Evolutionary conservation across 1,140 invertebrate genomes (phyloP).

Genomic region (Daktulosphaira vitifoliae): DNA sequence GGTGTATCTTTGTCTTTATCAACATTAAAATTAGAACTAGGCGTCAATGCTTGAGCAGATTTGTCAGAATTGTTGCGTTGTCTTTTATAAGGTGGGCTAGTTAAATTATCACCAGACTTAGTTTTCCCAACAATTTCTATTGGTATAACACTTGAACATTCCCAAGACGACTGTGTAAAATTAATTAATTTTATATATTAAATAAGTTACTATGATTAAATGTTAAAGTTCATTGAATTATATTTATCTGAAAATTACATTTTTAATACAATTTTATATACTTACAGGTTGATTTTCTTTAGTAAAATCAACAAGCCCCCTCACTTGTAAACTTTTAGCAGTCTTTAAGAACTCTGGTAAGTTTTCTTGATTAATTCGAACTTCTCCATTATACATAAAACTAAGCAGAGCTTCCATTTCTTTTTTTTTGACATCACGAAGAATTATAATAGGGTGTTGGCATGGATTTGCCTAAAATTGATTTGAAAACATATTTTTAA

Average conservation of each 20-base stretch:
- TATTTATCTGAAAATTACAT: constrained; percentile 37
- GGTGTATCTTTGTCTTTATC: constrained; percentile 28
- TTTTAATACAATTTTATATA: constrained; percentile 31
- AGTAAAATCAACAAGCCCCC: constrained; percentile 77
- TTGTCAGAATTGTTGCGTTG: constrained; percentile 23
- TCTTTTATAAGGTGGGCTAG: constrained; percentile 26
- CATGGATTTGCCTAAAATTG: constrained; percentile 70
- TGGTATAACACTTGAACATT: constrained; percentile 25
- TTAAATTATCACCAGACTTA: constrained; percentile 20
- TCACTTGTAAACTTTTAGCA: constrained; percentile 80
- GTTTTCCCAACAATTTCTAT: constrained; percentile 10
- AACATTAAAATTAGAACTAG: constrained; percentile 5
- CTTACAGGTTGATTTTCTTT: constrained; percentile 45
- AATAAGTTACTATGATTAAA: neutral
- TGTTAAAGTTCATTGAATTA: too few relatives aligned
- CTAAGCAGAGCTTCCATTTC: constrained; percentile 83
- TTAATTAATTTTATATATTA: neutral
- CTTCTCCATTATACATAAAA: constrained; percentile 93
- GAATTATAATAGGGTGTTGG: constrained; percentile 86
- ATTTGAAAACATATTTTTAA: neutral
- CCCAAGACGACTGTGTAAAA: constrained; percentile 16
- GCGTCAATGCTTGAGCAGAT: constrained; percentile 10
- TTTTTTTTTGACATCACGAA: constrained; percentile 76
- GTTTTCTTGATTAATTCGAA: constrained; percentile 83
- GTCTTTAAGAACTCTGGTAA: constrained; percentile 79